Evolutionary conservation across 2,797 vertebrate genomes (phyloP).

Genomic region (Pseudomugil gertrudae): DNA sequence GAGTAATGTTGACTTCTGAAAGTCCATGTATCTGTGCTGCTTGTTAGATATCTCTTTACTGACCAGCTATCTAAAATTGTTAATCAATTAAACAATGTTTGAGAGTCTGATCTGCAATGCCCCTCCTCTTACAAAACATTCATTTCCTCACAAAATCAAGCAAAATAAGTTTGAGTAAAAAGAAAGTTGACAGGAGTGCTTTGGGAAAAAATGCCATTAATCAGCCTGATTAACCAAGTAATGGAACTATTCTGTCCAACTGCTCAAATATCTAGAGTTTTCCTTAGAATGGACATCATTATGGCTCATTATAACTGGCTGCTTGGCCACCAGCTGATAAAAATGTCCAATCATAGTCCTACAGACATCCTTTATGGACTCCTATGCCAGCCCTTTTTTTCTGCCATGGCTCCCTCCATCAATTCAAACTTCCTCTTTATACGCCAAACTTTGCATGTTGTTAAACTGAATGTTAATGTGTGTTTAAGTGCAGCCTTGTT

Average conservation of each 20-base stretch:
- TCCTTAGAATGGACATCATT: slow-evolving; percentile 5
- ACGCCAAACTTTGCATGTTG: slow-evolving; percentile 4
- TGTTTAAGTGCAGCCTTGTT: slow-evolving; percentile 2
- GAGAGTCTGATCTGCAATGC: not conserved
- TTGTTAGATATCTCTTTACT: not conserved
- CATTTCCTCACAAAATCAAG: not conserved
- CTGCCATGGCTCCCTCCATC: not conserved
- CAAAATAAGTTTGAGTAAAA: not conserved
- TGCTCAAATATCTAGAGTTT: slow-evolving; percentile 11
- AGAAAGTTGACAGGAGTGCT: not conserved
- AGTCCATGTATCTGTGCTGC: not conserved
- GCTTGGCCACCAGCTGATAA: slow-evolving; percentile 7
- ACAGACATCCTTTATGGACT: not conserved
- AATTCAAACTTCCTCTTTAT: not conserved
- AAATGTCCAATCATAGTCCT: slow-evolving; percentile 5
- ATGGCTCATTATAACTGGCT: slow-evolving; percentile 13
- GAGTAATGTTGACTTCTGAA: not conserved
- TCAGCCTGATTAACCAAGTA: slow-evolving; percentile 8
- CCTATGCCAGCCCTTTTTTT: slow-evolving; percentile 6
- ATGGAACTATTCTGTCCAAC: slow-evolving; percentile 13
- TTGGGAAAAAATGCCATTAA: slow-evolving; percentile 9
- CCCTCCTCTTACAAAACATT: not conserved
- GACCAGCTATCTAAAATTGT: not conserved
- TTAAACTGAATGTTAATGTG: slow-evolving; percentile 6
- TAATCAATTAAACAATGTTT: not conserved